Evolutionary conservation across 1,140 invertebrate species (phyloP), one percentile per base, ranked within the genome.

Genomic region (Camponotus vicinus): DNA sequence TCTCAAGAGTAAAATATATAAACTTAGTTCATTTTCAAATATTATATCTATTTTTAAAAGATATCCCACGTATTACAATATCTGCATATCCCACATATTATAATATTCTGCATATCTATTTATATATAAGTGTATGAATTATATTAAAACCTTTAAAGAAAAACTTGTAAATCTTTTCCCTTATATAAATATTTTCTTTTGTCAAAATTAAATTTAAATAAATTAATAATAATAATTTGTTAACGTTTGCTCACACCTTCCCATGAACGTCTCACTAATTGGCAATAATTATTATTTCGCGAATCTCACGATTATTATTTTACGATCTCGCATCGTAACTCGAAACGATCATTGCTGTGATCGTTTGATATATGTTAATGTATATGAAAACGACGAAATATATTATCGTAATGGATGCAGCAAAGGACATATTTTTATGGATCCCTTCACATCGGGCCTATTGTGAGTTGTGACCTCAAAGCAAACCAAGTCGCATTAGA

Each of bases 351-450:
- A 1, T 27, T 27, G 27, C 27, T 27, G 27, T 27, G 15, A 45
- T 9, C 21, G 21, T 11, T 55, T 15, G 21, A 13, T 34, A 15
- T 27, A 55, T 64, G 21, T 64, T 64, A 77, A 77, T 40, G 70
- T 18, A 73, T 57, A 40, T 73, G n/a, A 75, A 57, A 77, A 27
- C 37, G 75, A 21, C 57, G 21, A 21, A 63, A 77, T 63, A 77
- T 63, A 45, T 77, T 77, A 42, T 32, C n/a, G 42, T 15, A 40
- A 6, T 66, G 64, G 32, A 34, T 0, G 8, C 21, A 21, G 57
- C 6, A 5, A 5, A 34, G 37, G 13, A 40, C 11, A 37, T 40
- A 40, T 75, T 59, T 75, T 75, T 59, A 57, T 40, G n/a, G 32
- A 75, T 15, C 45, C 70, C 52, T 75, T 49, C 27, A 57, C 15